Percentiles rank a stretch among this genome's conserved stretches.
Evolutionary conservation across 2,797 vertebrate species (phyloP).

Genomic region (Enteromius mattozi): DNA sequence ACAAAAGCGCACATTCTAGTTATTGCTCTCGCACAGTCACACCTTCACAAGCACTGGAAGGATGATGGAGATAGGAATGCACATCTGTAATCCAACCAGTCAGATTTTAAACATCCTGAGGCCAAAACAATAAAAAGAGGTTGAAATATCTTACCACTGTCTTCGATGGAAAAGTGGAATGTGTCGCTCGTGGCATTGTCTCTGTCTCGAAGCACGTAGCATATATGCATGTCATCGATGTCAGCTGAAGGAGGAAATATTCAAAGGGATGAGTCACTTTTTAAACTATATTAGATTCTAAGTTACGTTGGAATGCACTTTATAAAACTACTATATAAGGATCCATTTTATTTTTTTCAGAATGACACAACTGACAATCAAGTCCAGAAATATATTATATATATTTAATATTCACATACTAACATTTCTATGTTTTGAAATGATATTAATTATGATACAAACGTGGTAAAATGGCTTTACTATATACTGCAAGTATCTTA

Average conservation of each 20-base stretch:
- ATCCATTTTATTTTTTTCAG: neutral
- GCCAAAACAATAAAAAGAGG: constrained; percentile 24
- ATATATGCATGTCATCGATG: constrained; percentile 93
- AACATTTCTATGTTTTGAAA: neutral
- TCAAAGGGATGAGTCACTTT: constrained; percentile 4
- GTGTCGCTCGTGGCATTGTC: constrained; percentile 87
- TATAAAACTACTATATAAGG: neutral
- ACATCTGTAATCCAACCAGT: constrained; percentile 20
- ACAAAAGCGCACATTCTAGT: neutral
- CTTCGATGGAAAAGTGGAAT: constrained; percentile 92
- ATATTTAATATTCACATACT: neutral
- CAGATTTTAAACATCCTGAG: constrained; percentile 17
- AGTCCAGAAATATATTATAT: neutral
- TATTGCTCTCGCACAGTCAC: constrained; percentile 37
- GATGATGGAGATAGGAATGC: constrained; percentile 12
- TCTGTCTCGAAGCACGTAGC: constrained; percentile 87
- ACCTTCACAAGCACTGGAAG: constrained; percentile 26
- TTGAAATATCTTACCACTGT: constrained; percentile 81
- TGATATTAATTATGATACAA: neutral
- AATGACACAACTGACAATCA: neutral
- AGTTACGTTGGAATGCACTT: neutral
- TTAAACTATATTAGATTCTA: neutral
- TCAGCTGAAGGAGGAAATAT: constrained; percentile 82
- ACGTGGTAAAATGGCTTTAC: neutral
- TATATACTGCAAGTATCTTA: neutral